phyloP scores from a whole-genome alignment of 2,113 vertebrate genomes.

The Tyto alba region DNA sequence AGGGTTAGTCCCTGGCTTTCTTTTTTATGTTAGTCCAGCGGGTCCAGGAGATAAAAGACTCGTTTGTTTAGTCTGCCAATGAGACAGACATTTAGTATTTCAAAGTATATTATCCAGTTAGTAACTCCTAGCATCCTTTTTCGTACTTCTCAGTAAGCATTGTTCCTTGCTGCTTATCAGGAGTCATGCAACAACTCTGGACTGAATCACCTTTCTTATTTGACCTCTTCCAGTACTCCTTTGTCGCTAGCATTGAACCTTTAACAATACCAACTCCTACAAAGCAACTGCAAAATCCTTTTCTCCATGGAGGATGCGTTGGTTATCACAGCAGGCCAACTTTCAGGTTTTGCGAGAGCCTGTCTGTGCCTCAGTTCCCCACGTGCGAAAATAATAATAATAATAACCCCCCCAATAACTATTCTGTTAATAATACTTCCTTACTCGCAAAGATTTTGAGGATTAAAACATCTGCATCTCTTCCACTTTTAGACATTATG shows the following conservation, averaged over 20 bases:
- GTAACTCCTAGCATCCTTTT: not conserved
- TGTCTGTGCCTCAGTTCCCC: not conserved
- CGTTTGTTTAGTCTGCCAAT: not conserved
- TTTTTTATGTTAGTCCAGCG: not conserved
- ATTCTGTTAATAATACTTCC: not conserved
- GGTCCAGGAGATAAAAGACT: not conserved
- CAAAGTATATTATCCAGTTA: not conserved
- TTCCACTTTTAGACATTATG: not conserved
- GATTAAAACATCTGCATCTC: not conserved
- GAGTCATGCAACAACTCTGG: not conserved
- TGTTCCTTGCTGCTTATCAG: not conserved
- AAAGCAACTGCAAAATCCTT: not conserved
- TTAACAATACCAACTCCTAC: not conserved
- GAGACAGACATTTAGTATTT: not conserved
- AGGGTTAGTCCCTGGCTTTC: not conserved
- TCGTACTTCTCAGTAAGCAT: rapidly evolving
- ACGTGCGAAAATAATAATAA: not conserved
- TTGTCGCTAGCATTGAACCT: not conserved
- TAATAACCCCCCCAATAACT: not conserved
- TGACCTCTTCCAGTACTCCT: not conserved
- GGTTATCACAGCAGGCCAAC: not conserved
- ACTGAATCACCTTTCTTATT: not conserved
- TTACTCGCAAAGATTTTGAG: not conserved
- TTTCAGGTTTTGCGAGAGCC: not conserved
- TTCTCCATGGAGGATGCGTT: not conserved